Evolutionary conservation across 1,140 invertebrate genomes (phyloP), one percentile per base, ranked within the genome.

Genomic region (Orius insidiosus): DNA sequence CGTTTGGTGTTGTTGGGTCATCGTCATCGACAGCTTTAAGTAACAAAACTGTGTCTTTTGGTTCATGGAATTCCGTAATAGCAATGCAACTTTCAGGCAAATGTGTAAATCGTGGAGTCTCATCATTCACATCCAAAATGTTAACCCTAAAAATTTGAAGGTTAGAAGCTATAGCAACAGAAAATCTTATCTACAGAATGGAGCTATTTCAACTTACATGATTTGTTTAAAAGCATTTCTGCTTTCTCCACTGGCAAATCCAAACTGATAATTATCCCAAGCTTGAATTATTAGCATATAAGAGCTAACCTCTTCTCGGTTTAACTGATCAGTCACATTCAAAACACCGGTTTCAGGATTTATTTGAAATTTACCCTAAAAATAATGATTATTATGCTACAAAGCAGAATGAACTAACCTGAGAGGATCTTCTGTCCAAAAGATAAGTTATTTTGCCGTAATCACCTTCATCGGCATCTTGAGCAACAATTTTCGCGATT

Each of bases 221-320:
- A 92, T 75, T 62, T 90, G 86, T 63, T 89, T 89, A 57, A 92
- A 92, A 10, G 85, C 81, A 61, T 90, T 90, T 45, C 88, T 69
- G 55, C 85, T 89, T 60, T 93, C 86, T 3, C 85, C 85, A 45
- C 76, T 77, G n/a, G 80, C 70, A 58, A 85, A 88, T 7, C 87
- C 86, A 61, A 84, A 90, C 57, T 90, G 84, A 63, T 90, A 92
- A 63, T 93, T 93, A 60, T 94, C 89, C 83, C 85, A 90, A 1
- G 86, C 88, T 63, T 94, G 85, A 8, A 92, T 78, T 0, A 93
- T 80, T 7, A 94, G 63, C 48, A 79, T 74, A 59, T 88, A 93
- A 5, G 65, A 71, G 38, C 69, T 65, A 52, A 74, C 76, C 0
- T 75, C 71, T 65, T 94, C 87, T 52, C 89, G 69, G 59, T 94